A percentile compares a stretch with the other conserved stretches of the same genome.
phyloP scores from a whole-genome alignment of 2,888 invertebrate species.

The Drosophila quasianomalipes region DNA sequence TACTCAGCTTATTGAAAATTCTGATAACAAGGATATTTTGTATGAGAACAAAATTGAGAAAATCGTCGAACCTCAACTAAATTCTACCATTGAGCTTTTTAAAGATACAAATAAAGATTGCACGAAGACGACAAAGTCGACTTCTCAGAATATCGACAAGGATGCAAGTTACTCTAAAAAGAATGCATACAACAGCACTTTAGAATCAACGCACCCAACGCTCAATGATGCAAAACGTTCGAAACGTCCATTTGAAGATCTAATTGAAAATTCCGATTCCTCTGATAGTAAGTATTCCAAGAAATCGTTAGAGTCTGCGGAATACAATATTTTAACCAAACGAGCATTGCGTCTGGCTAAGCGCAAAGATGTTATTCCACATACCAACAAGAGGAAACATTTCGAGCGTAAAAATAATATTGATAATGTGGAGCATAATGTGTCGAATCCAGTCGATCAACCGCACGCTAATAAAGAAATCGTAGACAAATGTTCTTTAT shows the following conservation, averaged over 20 bases:
- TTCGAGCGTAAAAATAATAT: conserved; percentile 63
- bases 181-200: conserved; percentile 9
- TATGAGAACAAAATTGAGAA: conserved; percentile 36
- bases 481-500: conserved; percentile 4
- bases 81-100: conserved; percentile 18
- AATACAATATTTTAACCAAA: conserved; percentile 62
- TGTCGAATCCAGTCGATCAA: conserved; percentile 7
- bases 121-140: conserved; percentile 13
- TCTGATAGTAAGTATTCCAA: conserved; percentile 64
- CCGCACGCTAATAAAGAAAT: conserved; percentile 17
- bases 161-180: conserved; percentile 32
- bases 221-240: conserved; percentile 47
- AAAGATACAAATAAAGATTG: conserved; percentile 28
- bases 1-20: conserved; percentile 40
- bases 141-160: conserved; percentile 34
- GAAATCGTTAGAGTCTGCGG: conserved; percentile 51
- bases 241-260: conserved; percentile 50
- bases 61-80: conserved; percentile 2
- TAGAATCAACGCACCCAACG: conserved; percentile 39
- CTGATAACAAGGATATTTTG: conserved; percentile 28
- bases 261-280: conserved; percentile 61
- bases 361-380: conserved; percentile 63
- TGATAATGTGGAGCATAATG: conserved; percentile 23
- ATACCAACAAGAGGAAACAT: conserved; percentile 76
- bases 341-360: conserved; percentile 78